Evolutionary conservation across 2,888 invertebrate genomes (phyloP), one percentile per base, ranked within the genome.

Genomic region (Hipparchia semele): DNA sequence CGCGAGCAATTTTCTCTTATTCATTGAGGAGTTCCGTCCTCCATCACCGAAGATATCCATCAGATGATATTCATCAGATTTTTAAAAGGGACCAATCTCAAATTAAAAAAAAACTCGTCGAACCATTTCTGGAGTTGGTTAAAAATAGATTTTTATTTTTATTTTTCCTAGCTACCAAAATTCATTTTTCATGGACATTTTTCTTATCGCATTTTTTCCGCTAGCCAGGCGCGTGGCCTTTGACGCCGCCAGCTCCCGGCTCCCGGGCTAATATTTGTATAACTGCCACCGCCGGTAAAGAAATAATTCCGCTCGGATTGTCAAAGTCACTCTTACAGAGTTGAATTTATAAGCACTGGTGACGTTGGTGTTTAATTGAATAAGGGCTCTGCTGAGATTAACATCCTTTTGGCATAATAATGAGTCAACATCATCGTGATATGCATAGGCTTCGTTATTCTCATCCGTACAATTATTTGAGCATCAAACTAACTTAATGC

Each of bases 311-410:
- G 46, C 56, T 12, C 33, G 10, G 56, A 13, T 45, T 46, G 58
- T 67, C 67, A 67, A 65, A 65, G 67, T 67, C 13, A 13, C 67
- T 67, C 56, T 67, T 23, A 23, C 23, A 23, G 23, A 23, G 66
- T 39, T 67, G 56, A 56, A 67, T 67, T n/a, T 56, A 67, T 56
- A 56, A 67, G 45, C 46, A 45, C 23, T 46, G 67, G 45, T 13
- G 56, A 45, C 54, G 45, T 46, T 54, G 45, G 13, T 58, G 56
- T 58, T 56, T 13, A 58, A 58, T 23, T 46, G 45, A 13, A 58
- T 58, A 67, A 67, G 7, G 39, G 67, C 13, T 46, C 67, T 53
- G 39, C 67, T 53, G 39, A 58, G 67, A 56, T 45, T 23, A 46
- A 56, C 67, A 58, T 67, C 46, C 53, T 53, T 53, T 53, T 13